These are phyloP conservation scores for Cyphomyrmex costatus DNA, from an alignment of 1,140 invertebrate genomes.

Conservation along the genomic window DNA sequence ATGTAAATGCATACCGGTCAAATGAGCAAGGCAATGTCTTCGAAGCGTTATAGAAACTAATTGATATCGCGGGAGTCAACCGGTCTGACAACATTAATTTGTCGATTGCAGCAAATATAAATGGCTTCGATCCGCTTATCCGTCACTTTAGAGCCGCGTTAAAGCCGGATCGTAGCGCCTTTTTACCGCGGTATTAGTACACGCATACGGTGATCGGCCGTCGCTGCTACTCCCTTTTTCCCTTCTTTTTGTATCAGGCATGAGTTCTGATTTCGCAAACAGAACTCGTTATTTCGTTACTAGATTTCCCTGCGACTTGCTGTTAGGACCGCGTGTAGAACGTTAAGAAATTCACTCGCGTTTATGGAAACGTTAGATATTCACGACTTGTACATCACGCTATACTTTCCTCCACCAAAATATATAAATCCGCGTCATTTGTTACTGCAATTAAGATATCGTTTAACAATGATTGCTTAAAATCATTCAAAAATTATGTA, in stretches of 20 bases:
- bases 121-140: constrained; percentile 52
- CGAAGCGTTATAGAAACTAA: constrained; percentile 38
- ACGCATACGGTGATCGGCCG: constrained; percentile 9
- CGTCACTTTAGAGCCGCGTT: constrained; percentile 32
- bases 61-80: constrained; percentile 43
- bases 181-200: constrained; percentile 40
- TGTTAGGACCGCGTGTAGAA: constrained; percentile 34
- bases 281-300: constrained; percentile 70
- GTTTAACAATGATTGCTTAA: background rate
- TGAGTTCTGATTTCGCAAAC: constrained; percentile 63
- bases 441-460: constrained; percentile 1
- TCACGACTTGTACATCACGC: background rate
- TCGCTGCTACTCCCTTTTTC: constrained; percentile 21
- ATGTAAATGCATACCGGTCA: constrained; percentile 40
- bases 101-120: constrained; percentile 58
- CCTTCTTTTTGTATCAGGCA: constrained; percentile 28
- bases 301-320: constrained; percentile 56
- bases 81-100: constrained; percentile 60
- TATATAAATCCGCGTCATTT: background rate
- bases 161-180: constrained; percentile 35
- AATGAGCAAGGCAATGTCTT: constrained; percentile 28
- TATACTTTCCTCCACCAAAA: background rate
- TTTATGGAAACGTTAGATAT: constrained; percentile 39
- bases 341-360: constrained; percentile 41
- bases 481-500: background rate